Percentiles rank a stretch among this genome's conserved stretches.
Evolutionary conservation across 2,888 invertebrate species (phyloP).

Genomic region (Conistra vaccinii): DNA sequence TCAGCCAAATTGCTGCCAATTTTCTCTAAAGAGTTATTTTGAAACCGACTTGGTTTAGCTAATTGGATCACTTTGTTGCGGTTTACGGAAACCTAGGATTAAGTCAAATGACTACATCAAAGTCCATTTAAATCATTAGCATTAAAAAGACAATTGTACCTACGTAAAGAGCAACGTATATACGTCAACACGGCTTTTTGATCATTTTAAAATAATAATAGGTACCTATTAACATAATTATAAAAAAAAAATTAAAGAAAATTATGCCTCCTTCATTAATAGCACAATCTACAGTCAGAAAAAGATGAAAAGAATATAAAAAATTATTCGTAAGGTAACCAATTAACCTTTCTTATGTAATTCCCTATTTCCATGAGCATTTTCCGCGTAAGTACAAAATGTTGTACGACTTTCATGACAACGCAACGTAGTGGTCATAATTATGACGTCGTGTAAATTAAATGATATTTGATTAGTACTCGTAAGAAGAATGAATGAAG

Average conservation of each 20-base stretch:
- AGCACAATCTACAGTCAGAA: too few species aligned
- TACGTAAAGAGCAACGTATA: slow-evolving; percentile 2
- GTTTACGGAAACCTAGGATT: slow-evolving; percentile 62
- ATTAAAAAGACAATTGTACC: slow-evolving; percentile 37
- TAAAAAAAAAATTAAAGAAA: too few species aligned
- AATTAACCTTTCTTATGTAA: not conserved
- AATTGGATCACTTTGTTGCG: slow-evolving; percentile 62
- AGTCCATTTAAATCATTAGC: slow-evolving; percentile 56
- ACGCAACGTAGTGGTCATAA: too few species aligned
- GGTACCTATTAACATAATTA: not conserved
- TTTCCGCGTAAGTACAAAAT: not conserved
- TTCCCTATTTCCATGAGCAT: not conserved
- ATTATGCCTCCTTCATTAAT: not conserved
- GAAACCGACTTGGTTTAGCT: slow-evolving; percentile 62
- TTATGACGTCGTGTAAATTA: too few species aligned
- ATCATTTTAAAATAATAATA: not conserved
- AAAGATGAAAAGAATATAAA: not conserved
- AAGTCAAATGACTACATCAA: slow-evolving; percentile 64
- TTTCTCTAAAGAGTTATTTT: slow-evolving; percentile 65
- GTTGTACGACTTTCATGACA: not conserved
- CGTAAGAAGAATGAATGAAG: not conserved
- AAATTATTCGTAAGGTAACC: not conserved
- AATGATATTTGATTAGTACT: not conserved
- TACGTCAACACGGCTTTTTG: not conserved
- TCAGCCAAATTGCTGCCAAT: slow-evolving; percentile 62